Base-by-base conservation (phyloP, 2,113 vertebrate species). In the Notarius lentiginosus region DNA sequence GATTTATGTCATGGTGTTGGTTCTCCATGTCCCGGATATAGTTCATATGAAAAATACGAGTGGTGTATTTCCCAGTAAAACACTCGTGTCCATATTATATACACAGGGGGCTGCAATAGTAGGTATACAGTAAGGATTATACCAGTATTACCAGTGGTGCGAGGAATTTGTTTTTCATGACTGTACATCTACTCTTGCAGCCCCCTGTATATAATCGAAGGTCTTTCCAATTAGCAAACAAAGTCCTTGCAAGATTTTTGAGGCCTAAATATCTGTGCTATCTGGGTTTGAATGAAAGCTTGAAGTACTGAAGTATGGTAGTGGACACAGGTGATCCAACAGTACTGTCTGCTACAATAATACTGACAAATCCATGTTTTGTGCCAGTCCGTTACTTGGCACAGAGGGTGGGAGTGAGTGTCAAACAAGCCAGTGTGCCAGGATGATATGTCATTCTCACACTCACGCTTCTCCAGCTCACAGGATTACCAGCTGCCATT, bases 341-440 rank as follows among this genome's bases (percentile, higher is more conserved):
- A 68, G 41, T 61, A 86, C 73, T 70, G 61, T 73, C 24, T 75
- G 34, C 80, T 27, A 12, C 47, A 41, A 60, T 87, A 24, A 27
- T 55, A 22, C 55, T 56, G 80, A 86, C 86, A 89, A 89, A 84
- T 82, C 53, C 34, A 75, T 30, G 77, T 86, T 77, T 84, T 88
- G 60, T 86, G 79, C 76, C 77, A 65, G 79, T 84, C 56, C 17
- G 80, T 63, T 24, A 34, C 61, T 12, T 34, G 24, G 60, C 80
- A 79, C 84, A 63, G 79, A 77, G 72, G 53, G 83, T 55, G 55
- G 79, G 61, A 8, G n/a, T 15, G 47, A 63, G 84, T 83, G 70
- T 87, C 72, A 89, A 89, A 87, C 60, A 73, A 87, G 72, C 60
- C 81, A 83, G 72, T 89, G 86, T 87, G 55, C 51, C 85, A 84